These are phyloP conservation scores for Diabrotica balteata DNA, from an alignment of 2,888 invertebrate genomes.

Conservation along the genomic window DNA sequence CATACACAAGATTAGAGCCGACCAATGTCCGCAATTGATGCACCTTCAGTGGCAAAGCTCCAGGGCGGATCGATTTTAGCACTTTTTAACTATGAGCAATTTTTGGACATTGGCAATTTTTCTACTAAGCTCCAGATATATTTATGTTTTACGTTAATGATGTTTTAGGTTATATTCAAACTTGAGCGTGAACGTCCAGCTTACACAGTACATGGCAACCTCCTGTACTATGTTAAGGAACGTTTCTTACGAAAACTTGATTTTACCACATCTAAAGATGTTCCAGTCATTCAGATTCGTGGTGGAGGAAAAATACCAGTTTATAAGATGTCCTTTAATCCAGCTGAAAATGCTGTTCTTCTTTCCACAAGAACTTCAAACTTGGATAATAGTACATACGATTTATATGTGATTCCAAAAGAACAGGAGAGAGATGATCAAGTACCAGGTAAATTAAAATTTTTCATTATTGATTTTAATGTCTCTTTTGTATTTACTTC, in stretches of 20 bases:
- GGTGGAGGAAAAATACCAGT: slow-evolving; percentile 76
- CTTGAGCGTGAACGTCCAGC: slow-evolving; percentile 96
- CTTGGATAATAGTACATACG: slow-evolving; percentile 91
- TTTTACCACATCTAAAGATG: slow-evolving; percentile 91
- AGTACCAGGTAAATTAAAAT: slow-evolving; percentile 37
- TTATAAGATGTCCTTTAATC: slow-evolving; percentile 94
- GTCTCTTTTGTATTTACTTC: no score
- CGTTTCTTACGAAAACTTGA: slow-evolving; percentile 89
- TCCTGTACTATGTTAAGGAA: slow-evolving; percentile 96
- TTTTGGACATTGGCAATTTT: no score
- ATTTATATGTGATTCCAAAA: slow-evolving; percentile 88
- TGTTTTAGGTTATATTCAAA: slow-evolving; percentile 73
- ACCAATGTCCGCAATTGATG: no score
- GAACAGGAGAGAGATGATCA: slow-evolving; percentile 64
- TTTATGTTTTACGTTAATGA: not conserved
- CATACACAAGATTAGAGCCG: no score
- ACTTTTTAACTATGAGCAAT: no score
- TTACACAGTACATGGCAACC: slow-evolving; percentile 90
- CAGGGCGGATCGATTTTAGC: no score
- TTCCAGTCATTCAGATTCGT: slow-evolving; percentile 90
- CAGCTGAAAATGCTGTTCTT: slow-evolving; percentile 94
- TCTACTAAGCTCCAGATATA: no score
- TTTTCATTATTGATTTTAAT: no score
- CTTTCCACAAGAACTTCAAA: slow-evolving; percentile 83
- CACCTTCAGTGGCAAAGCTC: no score